Conservation (phyloP, 2,888 invertebrate species). For the Orgyia antiqua region DNA sequence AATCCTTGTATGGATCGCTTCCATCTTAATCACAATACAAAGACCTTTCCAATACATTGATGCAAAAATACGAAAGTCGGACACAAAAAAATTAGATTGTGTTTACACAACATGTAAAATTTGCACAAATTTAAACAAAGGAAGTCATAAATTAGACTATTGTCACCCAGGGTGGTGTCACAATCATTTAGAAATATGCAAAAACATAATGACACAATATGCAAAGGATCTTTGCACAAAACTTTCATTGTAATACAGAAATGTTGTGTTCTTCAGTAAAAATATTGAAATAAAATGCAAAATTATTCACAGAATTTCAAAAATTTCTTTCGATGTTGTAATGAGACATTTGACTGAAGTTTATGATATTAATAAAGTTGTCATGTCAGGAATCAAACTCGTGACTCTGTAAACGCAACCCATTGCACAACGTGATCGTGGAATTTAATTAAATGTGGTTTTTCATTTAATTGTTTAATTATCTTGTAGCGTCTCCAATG, state of each 20-base stretch:
- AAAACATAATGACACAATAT: slow-evolving; percentile 18
- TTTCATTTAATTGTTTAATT: too few species aligned
- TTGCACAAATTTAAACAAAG: slow-evolving; percentile 36
- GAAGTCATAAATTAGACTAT: slow-evolving; percentile 23
- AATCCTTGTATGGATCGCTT: too few species aligned
- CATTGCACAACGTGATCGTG: too few species aligned
- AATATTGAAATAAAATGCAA: slow-evolving; percentile 1
- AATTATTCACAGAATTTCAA: background rate
- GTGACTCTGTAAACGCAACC: too few species aligned
- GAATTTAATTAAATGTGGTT: too few species aligned
- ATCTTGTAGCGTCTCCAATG: too few species aligned
- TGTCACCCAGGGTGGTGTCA: slow-evolving; percentile 21
- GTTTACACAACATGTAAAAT: slow-evolving; percentile 26
- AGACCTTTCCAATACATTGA: too few species aligned
- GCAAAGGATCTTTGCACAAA: slow-evolving; percentile 15
- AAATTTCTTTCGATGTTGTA: too few species aligned
- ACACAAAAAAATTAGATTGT: slow-evolving; percentile 22
- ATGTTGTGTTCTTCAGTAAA: slow-evolving; percentile 2
- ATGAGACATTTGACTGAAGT: too few species aligned
- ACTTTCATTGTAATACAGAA: slow-evolving; percentile 17
- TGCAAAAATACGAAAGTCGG: slow-evolving; percentile 17
- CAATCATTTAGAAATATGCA: slow-evolving; percentile 19
- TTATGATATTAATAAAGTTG: too few species aligned
- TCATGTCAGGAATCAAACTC: too few species aligned
- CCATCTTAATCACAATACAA: too few species aligned